Evolutionary conservation across 1,140 invertebrate genomes (phyloP), one percentile per base, ranked within the genome.

Genomic region (Scaptomyza pallida): DNA sequence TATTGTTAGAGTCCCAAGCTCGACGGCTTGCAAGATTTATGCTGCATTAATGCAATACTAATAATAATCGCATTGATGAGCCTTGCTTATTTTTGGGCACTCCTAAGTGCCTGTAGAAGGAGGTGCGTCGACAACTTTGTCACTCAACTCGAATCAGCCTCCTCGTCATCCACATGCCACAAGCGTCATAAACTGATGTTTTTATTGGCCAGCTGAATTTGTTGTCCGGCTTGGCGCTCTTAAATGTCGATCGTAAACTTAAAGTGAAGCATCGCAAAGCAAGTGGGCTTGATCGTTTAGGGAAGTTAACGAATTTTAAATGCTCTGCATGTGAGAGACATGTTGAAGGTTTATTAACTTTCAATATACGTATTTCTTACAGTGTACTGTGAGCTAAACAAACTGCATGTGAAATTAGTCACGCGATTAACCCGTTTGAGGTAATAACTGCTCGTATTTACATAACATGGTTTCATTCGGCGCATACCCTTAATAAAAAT

Each of bases 21-120:
- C n/a, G n/a, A n/a, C n/a, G n/a, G n/a, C n/a, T 35, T 12, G 13
- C 15, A 17, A 68, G 77, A 86, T 86, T 81, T 86, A 77, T 86
- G 82, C 41, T 50, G 65, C 64, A 59, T 80, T 67, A 73, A 74
- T 65, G 68, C 30, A 43, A 72, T 71, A 63, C 56, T 68, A 72
- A 86, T 71, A 72, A 86, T 71, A 81, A 85, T 77, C 73, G 54
- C 70, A 77, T 64, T 81, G 82, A 77, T 75, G 71, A 81, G 77
- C 70, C 63, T 19, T 59, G 78, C 60, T 88, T 86, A 86, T 86
- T 86, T 83, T 86, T 88, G 77, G 77, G 82, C 64, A 33, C 56
- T 45, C 73, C 74, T 85, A 81, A 85, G 73, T 88, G 81, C 71
- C 26, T 8, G 6, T 4, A 26, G 13, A 21, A 19, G 19, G 55